Conservation (phyloP, 2,888 invertebrate species). For the Plebejus anna region DNA sequence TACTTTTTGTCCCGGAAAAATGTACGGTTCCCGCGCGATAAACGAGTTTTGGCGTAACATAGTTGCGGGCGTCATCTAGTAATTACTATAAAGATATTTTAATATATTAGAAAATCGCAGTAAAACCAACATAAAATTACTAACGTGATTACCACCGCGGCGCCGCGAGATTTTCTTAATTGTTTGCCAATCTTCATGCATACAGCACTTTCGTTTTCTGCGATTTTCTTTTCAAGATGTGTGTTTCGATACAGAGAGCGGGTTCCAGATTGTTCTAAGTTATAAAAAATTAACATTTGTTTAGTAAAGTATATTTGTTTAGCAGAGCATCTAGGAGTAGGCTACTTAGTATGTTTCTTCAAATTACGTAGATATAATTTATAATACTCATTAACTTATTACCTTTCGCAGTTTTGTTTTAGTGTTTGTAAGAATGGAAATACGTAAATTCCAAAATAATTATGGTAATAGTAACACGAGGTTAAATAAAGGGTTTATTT, state of each 20-base stretch:
- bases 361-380: too few species aligned
- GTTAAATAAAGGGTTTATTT: too few species aligned
- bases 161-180: constrained; percentile 4
- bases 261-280: not conserved
- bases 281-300: not conserved
- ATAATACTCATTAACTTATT: too few species aligned
- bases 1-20: too few species aligned
- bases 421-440: too few species aligned
- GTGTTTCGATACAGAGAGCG: not conserved
- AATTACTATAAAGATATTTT: constrained; percentile 1
- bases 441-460: too few species aligned
- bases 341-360: too few species aligned
- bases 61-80: not conserved
- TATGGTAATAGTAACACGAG: too few species aligned
- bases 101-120: not conserved
- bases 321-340: not conserved
- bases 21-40: too few species aligned
- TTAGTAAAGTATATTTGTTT: not conserved
- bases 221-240: constrained; percentile 3
- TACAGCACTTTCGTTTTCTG: constrained; percentile 5
- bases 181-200: constrained; percentile 11
- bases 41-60: too few species aligned
- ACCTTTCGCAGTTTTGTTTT: too few species aligned
- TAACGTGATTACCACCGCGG: not conserved
- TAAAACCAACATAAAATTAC: not conserved